Evolutionary conservation across 2,113 vertebrate species (phyloP).

Genomic region (Macroglossus sobrinus): DNA sequence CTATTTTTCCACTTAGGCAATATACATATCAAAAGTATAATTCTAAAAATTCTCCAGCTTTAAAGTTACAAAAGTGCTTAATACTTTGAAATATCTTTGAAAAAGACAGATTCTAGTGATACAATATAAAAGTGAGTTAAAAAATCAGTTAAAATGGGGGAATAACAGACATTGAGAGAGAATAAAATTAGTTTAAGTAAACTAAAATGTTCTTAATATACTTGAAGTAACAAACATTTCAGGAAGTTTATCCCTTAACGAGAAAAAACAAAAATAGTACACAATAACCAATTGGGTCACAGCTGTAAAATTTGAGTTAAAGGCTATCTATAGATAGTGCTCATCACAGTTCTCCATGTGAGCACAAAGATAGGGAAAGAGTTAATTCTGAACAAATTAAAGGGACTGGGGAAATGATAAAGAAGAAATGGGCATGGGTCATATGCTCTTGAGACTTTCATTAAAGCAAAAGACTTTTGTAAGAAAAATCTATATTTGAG

Average conservation of each 20-base stretch:
- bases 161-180: fast-evolving
- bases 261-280: not conserved
- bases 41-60: not conserved
- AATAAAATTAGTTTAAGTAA: not conserved
- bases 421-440: not conserved
- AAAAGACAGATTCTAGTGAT: not conserved
- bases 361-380: not conserved
- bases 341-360: not conserved
- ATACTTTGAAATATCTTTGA: not conserved
- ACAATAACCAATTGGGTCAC: not conserved
- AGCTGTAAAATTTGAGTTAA: not conserved
- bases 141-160: not conserved
- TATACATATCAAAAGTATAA: not conserved
- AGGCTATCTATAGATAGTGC: not conserved
- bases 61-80: not conserved
- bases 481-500: constrained; percentile 17
- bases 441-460: constrained; percentile 38
- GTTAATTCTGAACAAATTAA: constrained; percentile 22
- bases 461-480: not conserved
- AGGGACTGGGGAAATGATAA: not conserved
- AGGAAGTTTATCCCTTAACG: not conserved
- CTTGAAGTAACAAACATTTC: not conserved
- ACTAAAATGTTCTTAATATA: not conserved
- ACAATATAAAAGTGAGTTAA: not conserved
- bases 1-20: not conserved